Percentiles rank a stretch among this genome's conserved stretches.
Evolutionary conservation across 2,113 vertebrate genomes (phyloP).

Genomic region (Paradoxurus hermaphroditus): DNA sequence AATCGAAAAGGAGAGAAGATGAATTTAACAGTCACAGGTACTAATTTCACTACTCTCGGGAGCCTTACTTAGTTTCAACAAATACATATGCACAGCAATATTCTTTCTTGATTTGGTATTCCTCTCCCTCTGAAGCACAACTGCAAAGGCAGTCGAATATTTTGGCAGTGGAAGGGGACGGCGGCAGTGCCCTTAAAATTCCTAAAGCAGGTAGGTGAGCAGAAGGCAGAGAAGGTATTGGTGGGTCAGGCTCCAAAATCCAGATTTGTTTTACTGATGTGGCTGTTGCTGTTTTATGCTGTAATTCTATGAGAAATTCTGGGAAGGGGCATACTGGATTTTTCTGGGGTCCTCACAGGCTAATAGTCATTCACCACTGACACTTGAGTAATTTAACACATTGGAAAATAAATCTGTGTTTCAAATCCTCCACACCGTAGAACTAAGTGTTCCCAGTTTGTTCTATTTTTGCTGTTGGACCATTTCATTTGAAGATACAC

Average conservation of each 20-base stretch:
- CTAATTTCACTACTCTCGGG: neutral
- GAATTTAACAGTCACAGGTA: neutral
- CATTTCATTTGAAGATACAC: constrained; percentile 58
- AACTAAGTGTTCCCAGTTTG: constrained; percentile 52
- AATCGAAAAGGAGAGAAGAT: neutral
- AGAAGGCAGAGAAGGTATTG: neutral
- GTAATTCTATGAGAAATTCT: neutral
- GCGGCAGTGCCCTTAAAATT: neutral
- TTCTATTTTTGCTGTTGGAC: constrained; percentile 58
- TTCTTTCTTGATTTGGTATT: neutral
- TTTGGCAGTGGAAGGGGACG: neutral
- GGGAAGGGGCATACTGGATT: neutral
- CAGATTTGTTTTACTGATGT: neutral
- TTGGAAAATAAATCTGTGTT: constrained; percentile 39
- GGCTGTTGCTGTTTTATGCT: neutral
- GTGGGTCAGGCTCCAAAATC: neutral
- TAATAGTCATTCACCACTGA: neutral
- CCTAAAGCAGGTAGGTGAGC: neutral
- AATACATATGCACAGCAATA: neutral
- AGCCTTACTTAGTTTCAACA: neutral
- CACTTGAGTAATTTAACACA: constrained; percentile 6
- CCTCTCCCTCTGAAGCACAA: neutral
- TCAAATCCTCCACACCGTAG: constrained; percentile 20
- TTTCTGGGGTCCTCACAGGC: neutral
- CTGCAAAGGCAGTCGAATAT: neutral